Conservation (phyloP, 2,797 vertebrate genomes). For the Allobates femoralis region DNA sequence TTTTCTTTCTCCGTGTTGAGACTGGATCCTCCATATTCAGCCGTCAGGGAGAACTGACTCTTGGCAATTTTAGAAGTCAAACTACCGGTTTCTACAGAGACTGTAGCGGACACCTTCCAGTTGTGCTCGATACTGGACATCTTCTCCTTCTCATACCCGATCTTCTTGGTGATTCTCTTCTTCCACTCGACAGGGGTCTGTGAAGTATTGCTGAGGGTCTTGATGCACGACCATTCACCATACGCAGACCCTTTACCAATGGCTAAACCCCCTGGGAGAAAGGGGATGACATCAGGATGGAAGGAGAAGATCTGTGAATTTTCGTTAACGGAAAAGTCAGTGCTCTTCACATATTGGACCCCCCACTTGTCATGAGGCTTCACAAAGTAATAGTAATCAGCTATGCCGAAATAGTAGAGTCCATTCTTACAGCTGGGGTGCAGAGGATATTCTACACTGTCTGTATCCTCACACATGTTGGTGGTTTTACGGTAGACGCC, state of each 20-base stretch:
- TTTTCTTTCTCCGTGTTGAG: slow-evolving; percentile 51
- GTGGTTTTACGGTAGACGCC: slow-evolving; percentile 37
- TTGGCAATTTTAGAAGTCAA: background rate
- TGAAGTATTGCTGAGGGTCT: slow-evolving; percentile 60
- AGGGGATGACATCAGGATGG: background rate
- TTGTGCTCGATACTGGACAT: slow-evolving; percentile 49
- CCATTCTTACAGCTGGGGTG: slow-evolving; percentile 50
- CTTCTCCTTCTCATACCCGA: slow-evolving; percentile 55
- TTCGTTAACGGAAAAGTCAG: background rate
- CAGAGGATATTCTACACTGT: slow-evolving; percentile 38
- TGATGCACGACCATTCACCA: slow-evolving; percentile 57
- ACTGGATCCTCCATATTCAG: slow-evolving; percentile 35
- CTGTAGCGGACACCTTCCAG: slow-evolving; percentile 33
- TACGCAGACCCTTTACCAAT: slow-evolving; percentile 19
- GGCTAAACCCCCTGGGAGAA: background rate
- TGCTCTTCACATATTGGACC: slow-evolving; percentile 24
- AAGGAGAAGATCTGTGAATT: slow-evolving; percentile 26
- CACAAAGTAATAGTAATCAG: slow-evolving; percentile 53
- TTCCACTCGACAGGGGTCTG: slow-evolving; percentile 35
- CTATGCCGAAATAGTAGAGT: slow-evolving; percentile 56
- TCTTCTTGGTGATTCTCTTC: slow-evolving; percentile 50
- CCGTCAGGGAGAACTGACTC: slow-evolving; percentile 15
- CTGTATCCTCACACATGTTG: slow-evolving; percentile 35
- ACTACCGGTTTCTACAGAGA: slow-evolving; percentile 25
- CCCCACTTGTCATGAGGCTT: slow-evolving; percentile 57